Base-by-base conservation (phyloP, 2,797 vertebrate species). In the Nasua narica region DNA sequence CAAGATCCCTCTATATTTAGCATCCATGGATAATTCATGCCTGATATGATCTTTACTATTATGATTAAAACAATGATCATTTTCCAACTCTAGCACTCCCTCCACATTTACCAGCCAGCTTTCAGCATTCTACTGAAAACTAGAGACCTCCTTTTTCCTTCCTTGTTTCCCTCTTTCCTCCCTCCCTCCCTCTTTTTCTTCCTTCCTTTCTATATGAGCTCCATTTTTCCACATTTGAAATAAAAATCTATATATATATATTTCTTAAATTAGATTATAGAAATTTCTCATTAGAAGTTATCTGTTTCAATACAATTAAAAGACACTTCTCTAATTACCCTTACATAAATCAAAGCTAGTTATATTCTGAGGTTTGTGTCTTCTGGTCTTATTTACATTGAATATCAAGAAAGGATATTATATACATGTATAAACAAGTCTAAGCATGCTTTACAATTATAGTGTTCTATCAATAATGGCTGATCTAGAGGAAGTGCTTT, bases 231-330 rank as follows among this genome's bases (percentile, higher is more conserved):
- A 50, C n/a, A 74, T 83, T 90, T 69, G 37, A 76, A 85, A 76
- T 95, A 0, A 70, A 48, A 70, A 10, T 60, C 13, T 50, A 0
- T 67, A 5, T 50, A 0, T 67, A 5, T 91, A 6, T 84, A 32
- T 92, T 84, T 96, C 16, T 35, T 70, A 82, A 81, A 82, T 94
- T 94, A 76, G 2, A 0, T 84, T 90, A 43, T 50, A 86, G 27
- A 91, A 87, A 78, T 65, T 88, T 0, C 3, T 90, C 19, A 48
- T 67, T 86, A 62, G 35, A 93, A 50, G 2, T 94, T 74, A 74
- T 18, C 21, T 77, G 48, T 90, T 90, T 90, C 91, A 95, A 15
- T 60, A 27, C 18, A 83, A 40, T 90, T 93, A 43, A 19, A 89
- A 52, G 48, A n/a, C 15, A 60, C 52, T 84, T 93, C 21, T 56